phyloP scores from a whole-genome alignment of 2,113 vertebrate species.

The Scalopus aquaticus region DNA sequence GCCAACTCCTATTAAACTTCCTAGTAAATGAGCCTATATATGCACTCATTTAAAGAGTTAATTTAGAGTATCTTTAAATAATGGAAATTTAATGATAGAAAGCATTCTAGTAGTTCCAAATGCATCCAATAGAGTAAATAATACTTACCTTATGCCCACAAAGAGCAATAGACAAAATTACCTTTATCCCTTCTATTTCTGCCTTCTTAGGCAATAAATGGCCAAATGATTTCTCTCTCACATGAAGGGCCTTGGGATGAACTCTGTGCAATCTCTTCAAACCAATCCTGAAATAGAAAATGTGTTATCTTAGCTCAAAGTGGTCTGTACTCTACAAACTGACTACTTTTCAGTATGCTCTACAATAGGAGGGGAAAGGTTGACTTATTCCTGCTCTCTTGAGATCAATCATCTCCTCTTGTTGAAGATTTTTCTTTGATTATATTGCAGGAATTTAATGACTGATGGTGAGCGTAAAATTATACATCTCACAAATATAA shows the following conservation, averaged over 20 bases:
- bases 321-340: background rate
- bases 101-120: background rate
- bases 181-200: background rate
- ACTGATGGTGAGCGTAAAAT: background rate
- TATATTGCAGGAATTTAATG: background rate
- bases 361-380: background rate
- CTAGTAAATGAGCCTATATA: background rate
- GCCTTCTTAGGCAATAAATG: background rate
- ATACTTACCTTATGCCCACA: background rate
- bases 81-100: background rate
- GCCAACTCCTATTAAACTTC: background rate
- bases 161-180: background rate
- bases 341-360: background rate
- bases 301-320: background rate
- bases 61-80: background rate
- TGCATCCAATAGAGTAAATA: background rate
- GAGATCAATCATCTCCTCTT: background rate
- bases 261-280: background rate
- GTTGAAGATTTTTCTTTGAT: background rate
- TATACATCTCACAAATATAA: background rate
- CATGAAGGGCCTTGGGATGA: background rate
- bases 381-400: background rate
- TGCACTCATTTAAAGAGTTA: background rate
- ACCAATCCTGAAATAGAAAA: slow-evolving; percentile 12
- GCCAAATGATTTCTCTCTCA: background rate